Evolutionary conservation across 2,113 vertebrate genomes (phyloP), one percentile per base, ranked within the genome.

Genomic region (Pao palembangensis): DNA sequence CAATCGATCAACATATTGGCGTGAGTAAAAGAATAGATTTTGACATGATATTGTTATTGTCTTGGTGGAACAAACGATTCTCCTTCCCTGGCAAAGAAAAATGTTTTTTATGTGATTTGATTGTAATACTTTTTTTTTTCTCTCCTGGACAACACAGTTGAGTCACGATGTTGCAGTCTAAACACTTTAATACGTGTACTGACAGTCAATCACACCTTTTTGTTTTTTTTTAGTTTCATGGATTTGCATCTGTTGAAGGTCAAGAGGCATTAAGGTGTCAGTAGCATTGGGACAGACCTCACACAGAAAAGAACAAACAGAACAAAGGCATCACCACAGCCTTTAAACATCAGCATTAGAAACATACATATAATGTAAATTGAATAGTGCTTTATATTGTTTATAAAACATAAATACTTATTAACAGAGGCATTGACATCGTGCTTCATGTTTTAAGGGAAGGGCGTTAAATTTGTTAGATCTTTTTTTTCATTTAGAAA

Each of bases 341-440:
- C 58, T 81, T 75, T 31, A 74, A 62, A 87, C 76, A 63, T 83
- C 77, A 78, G 66, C 49, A 66, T 83, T 71, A 83, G 80, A 82
- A 78, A 85, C 82, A 83, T 83, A 88, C 82, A 87, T 80, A 73
- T 65, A 78, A 88, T 83, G 81, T 83, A 73, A 84, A 66, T 81
- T 67, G 62, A 38, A 82, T 84, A 84, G 85, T 85, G 82, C 79
- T 82, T 88, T 85, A 85, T 84, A 87, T 76, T 49, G 58, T 84
- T 78, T 89, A 84, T 79, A 89, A 88, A 89, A 89, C 87, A 89
- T 89, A 86, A 88, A 90, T 87, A 89, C 82, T 88, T 77, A 85
- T 76, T 74, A 72, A 78, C 61, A 85, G 78, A 90, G 87, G 89
- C 88, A 89, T 78, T 89, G 85, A 89, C 70, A 84, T 85, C 64